Evolutionary conservation across 1,140 invertebrate genomes (phyloP), one percentile per base, ranked within the genome.

Genomic region (Achroia grisella): DNA sequence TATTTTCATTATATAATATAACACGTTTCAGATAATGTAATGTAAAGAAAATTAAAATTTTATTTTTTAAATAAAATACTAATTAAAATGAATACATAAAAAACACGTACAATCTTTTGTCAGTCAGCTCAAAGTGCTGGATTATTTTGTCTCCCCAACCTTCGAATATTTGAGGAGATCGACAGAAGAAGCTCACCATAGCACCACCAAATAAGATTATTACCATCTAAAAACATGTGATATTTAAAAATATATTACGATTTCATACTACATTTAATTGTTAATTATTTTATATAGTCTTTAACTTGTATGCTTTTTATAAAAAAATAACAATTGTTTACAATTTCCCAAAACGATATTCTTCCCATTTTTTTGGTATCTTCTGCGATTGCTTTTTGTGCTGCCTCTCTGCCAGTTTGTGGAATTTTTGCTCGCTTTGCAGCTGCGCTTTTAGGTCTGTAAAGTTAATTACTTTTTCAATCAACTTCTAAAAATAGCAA

Each of bases 121-220:
- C 37, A 1, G 54, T 48, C 2, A 64, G 32, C 1, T 49, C 39
- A 44, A 54, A 68, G 17, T 23, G 17, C 6, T 44, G 52, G 47
- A 10, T 55, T 10, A 81, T 55, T n/a, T 14, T 8, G 13, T 79
- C 78, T 8, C 62, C 73, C 78, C 78, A 82, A 39, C 78, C 78
- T 0, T 4, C 2, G 47, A 82, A 79, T 46, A 79, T 56, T 64
- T 78, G 68, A 12, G 78, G 75, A 0, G 73, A 71, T 2, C 78
- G 71, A 31, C 59, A 71, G 34, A 82, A 82, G 39, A 79, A 82
- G 17, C 58, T 9, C 1, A 72, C 1, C 44, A 82, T 76, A 4
- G 65, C 62, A 13, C 62, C 13, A 8, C 39, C 11, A 44, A 51
- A 51, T 10, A 51, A 15, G 10, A 51, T 11, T 10, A 44, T 1